Evolutionary conservation across 2,888 invertebrate species (phyloP).

Genomic region (Nomada fabriciana): DNA sequence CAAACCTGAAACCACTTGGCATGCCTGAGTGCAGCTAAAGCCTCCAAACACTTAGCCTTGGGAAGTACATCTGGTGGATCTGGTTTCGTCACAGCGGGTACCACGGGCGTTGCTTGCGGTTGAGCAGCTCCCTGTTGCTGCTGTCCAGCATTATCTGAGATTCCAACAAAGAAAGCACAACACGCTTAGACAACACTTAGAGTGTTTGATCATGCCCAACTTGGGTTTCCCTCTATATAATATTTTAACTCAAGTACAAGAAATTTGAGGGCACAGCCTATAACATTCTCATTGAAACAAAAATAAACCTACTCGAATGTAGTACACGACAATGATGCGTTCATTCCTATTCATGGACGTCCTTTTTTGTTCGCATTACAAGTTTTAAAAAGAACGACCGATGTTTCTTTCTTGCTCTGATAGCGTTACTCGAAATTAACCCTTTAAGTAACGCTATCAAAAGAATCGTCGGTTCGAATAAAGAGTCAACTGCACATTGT

Average conservation of each 20-base stretch:
- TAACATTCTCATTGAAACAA: conserved; percentile 69
- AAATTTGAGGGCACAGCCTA: conserved; percentile 62
- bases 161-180: conserved; percentile 85
- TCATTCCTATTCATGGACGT: conserved; percentile 61
- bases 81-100: conserved; percentile 91
- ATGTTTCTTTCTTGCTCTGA: conserved; percentile 62
- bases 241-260: conserved; percentile 65
- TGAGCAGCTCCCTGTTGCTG: conserved; percentile 84
- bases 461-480: conserved; percentile 67
- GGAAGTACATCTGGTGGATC: conserved; percentile 96
- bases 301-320: conserved; percentile 76
- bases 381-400: conserved; percentile 68
- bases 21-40: conserved; percentile 99
- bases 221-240: conserved; percentile 75
- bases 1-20: conserved; percentile 99
- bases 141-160: conserved; percentile 85
- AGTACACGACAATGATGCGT: conserved; percentile 67
- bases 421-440: conserved; percentile 57
- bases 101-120: conserved; percentile 87
- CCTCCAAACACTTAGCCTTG: conserved; percentile 99
- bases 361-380: conserved; percentile 58
- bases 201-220: conserved; percentile 85
- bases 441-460: conserved; percentile 61
- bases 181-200: conserved; percentile 85
- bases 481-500: conserved; percentile 61